A percentile compares a stretch with the other conserved stretches of the same genome.
phyloP scores from a whole-genome alignment of 2,113 vertebrate species.

The Actenoides hombroni region DNA sequence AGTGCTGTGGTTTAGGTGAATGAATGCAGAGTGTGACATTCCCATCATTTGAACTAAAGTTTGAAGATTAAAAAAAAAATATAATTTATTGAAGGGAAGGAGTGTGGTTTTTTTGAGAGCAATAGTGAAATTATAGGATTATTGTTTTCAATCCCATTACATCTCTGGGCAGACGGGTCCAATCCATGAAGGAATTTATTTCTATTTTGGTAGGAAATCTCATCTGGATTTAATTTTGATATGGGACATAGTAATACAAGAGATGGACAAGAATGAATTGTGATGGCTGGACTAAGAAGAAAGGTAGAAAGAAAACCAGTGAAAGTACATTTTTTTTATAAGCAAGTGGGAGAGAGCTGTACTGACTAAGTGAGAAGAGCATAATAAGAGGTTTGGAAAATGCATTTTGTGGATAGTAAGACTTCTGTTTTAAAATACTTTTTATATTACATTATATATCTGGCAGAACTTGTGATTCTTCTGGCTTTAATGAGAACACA shows the following conservation, averaged over 20 bases:
- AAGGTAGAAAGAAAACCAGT: not conserved
- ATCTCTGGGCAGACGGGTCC: not conserved
- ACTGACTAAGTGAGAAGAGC: not conserved
- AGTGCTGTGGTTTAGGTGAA: not conserved
- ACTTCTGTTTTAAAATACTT: slow-evolving; percentile 34
- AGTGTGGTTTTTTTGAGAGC: not conserved
- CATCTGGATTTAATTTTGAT: not conserved
- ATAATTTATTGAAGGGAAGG: not conserved
- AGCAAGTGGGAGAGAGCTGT: not conserved
- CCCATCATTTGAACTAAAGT: not conserved
- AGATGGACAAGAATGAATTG: not conserved
- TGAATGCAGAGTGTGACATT: not conserved
- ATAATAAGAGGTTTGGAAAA: slow-evolving; percentile 26
- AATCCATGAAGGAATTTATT: not conserved
- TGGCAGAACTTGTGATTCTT: slow-evolving; percentile 28
- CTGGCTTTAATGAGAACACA: not conserved
- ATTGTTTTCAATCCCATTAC: not conserved
- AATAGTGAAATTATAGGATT: not conserved
- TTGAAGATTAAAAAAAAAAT: not conserved
- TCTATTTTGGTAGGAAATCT: not conserved
- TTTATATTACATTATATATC: not conserved
- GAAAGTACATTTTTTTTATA: not conserved
- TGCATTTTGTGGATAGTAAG: slow-evolving; percentile 17
- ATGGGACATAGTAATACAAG: not conserved
- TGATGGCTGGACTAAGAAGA: not conserved